Evolutionary conservation across 2,797 vertebrate species (phyloP), one percentile per base, ranked within the genome.

Genomic region (Pangasius krempfi): DNA sequence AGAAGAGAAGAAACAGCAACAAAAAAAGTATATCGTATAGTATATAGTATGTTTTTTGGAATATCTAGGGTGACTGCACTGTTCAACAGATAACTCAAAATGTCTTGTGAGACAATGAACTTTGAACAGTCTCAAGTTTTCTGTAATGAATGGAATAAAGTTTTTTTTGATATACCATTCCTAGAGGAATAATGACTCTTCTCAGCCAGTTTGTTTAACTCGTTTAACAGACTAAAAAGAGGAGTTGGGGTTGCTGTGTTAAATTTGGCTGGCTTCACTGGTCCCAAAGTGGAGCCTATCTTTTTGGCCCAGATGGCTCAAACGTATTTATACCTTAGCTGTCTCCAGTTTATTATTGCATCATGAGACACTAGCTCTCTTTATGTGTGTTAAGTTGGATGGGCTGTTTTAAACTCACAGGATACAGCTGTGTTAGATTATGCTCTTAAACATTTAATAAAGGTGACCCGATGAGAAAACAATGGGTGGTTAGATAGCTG

Each of bases 401-500:
- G 86, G 52, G 27, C 37, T 47, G 81, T 64, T 88, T 50, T 68
- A 80, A 70, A 85, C 83, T 90, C 72, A 81, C 86, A 91, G 88
- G 89, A 92, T 89, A 89, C 90, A 93, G 91, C 92, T 92, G 92
- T 85, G 73, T 20, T 75, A 75, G 82, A 88, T 87, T 87, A 75
- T 85, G 83, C 13, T 86, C 72, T 88, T 85, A 82, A 90, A 76
- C 60, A 88, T 88, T 70, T 66, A 68, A 87, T 86, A 79, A 87
- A 81, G 85, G 86, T 73, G 78, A 90, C 88, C 84, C 16, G 8
- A 85, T 88, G 81, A 79, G 70, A 87, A 73, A 86, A 80, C 68
- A 86, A 88, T 68, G 85, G 60, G 58, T 82, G 66, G 5, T 78
- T 84, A 68, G 84, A 79, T 56, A 85, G 37, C 81, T 76, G 87